These are phyloP conservation scores for Eunapius fragilis DNA, from an alignment of 37 sponge, comb jelly and placozoan species.

Conservation along the genomic window DNA sequence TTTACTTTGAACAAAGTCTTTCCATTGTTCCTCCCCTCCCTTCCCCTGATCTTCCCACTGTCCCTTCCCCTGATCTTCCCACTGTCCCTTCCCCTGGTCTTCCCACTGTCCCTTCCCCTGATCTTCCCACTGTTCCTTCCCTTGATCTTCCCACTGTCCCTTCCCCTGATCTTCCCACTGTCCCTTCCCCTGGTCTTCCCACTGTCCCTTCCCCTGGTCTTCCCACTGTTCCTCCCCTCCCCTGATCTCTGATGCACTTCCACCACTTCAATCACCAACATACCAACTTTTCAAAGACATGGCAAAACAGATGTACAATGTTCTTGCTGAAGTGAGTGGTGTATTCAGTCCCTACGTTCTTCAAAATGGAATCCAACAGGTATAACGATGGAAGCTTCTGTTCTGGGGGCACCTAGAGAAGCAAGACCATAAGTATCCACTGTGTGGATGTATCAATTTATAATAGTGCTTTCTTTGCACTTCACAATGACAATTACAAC, in stretches of 20 bases:
- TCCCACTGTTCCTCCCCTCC: not conserved
- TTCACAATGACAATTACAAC: slow-evolving; percentile 1
- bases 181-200: too few species aligned
- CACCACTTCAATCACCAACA: not conserved
- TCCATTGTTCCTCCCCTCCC: too few species aligned
- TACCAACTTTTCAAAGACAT: slow-evolving; percentile 85
- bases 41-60: too few species aligned
- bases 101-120: too few species aligned
- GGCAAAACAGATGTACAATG: slow-evolving; percentile 82
- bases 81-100: too few species aligned
- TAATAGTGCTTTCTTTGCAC: not conserved
- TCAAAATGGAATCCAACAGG: slow-evolving; percentile 94
- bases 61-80: too few species aligned
- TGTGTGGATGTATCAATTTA: not conserved
- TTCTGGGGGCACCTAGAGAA: slow-evolving; percentile 59
- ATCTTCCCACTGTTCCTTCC: too few species aligned
- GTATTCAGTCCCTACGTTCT: slow-evolving; percentile 89
- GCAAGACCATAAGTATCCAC: slow-evolving; percentile 8
- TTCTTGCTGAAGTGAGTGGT: slow-evolving; percentile 55
- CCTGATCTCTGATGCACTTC: not conserved
- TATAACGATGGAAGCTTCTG: slow-evolving; percentile 92
- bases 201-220: not conserved
- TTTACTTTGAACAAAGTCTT: not conserved
- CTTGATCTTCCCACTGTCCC: too few species aligned
- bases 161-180: too few species aligned